Percentiles rank a stretch among this genome's conserved stretches.
Conservation (phyloP, 2,888 invertebrate species). For the Xylocampa areola region DNA sequence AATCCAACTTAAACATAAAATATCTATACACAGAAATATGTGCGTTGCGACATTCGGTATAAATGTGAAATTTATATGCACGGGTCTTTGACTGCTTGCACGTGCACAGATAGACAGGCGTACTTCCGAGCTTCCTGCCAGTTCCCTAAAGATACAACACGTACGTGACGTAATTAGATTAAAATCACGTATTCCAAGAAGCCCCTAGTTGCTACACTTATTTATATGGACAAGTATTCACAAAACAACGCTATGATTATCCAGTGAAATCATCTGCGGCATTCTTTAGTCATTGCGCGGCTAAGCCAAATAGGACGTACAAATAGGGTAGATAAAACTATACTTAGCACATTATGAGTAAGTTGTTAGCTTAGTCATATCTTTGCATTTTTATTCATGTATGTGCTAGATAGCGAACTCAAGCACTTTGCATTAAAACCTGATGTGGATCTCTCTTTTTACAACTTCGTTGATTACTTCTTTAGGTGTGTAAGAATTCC, state of each 20-base stretch:
- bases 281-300: slow-evolving; percentile 58
- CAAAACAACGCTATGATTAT: slow-evolving; percentile 50
- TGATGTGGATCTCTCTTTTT: slow-evolving; percentile 53
- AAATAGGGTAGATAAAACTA: slow-evolving; percentile 57
- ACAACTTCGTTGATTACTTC: slow-evolving; percentile 33
- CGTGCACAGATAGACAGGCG: slow-evolving; percentile 28
- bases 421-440: slow-evolving; percentile 31
- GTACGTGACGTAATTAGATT: slow-evolving; percentile 69
- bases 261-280: slow-evolving; percentile 56
- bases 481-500: slow-evolving; percentile 38
- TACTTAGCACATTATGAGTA: slow-evolving; percentile 58
- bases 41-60: slow-evolving; percentile 58
- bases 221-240: slow-evolving; percentile 61
- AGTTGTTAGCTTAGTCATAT: slow-evolving; percentile 45
- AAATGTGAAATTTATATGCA: slow-evolving; percentile 59
- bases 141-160: slow-evolving; percentile 74
- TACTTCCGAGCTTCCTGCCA: slow-evolving; percentile 37
- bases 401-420: slow-evolving; percentile 24
- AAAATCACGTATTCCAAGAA: slow-evolving; percentile 72
- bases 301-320: slow-evolving; percentile 39
- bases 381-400: slow-evolving; percentile 44
- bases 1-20: too few species aligned
- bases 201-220: slow-evolving; percentile 64
- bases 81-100: slow-evolving; percentile 39
- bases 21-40: slow-evolving; percentile 58